Conservation (phyloP, 2,797 vertebrate genomes). For the Buceros bicornis region DNA sequence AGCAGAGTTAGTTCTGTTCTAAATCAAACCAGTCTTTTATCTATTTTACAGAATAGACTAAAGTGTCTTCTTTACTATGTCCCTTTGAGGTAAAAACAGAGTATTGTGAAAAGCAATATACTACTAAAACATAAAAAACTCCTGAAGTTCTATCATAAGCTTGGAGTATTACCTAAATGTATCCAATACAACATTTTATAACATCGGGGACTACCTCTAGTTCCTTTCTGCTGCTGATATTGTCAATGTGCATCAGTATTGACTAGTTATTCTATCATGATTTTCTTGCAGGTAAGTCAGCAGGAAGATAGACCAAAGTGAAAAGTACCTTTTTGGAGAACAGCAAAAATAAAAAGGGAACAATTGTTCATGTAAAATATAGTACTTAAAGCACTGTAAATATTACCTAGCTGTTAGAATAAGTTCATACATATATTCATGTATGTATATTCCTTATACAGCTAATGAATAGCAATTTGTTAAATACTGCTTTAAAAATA, state of each 20-base stretch:
- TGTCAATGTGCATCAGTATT: neutral
- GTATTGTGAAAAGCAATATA: neutral
- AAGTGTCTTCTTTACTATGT: neutral
- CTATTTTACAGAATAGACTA: neutral
- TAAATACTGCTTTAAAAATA: neutral
- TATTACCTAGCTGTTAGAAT: neutral
- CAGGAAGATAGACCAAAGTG: neutral
- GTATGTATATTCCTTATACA: neutral
- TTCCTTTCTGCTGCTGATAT: neutral
- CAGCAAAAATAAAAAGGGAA: neutral
- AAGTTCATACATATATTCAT: neutral
- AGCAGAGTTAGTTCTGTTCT: too few relatives aligned
- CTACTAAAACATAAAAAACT: neutral
- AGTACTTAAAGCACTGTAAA: neutral
- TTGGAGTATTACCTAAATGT: neutral
- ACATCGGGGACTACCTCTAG: neutral
- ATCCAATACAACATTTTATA: neutral
- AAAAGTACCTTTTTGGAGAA: neutral
- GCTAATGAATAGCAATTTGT: neutral
- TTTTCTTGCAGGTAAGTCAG: neutral
- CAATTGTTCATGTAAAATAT: neutral
- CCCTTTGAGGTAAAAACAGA: neutral
- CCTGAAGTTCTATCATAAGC: neutral
- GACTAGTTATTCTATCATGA: neutral
- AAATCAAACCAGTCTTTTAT: neutral